A percentile compares a stretch with the other conserved stretches of the same genome.
Evolutionary conservation across 2,113 vertebrate genomes (phyloP).

Genomic region (Hippocampus barbouri): DNA sequence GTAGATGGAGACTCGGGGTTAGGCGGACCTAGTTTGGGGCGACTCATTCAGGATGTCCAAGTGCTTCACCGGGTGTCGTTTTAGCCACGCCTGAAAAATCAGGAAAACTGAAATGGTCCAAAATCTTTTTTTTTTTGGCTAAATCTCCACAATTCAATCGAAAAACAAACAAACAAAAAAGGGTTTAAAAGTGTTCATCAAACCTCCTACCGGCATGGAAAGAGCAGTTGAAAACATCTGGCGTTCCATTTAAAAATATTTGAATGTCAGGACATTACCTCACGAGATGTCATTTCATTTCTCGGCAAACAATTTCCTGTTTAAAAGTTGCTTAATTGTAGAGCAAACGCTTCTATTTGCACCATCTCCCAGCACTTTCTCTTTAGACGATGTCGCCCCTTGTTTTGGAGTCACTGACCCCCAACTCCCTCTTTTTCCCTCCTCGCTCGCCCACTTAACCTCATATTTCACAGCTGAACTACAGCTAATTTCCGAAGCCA

Average conservation of each 20-base stretch:
- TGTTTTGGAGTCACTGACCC: conserved; percentile 65
- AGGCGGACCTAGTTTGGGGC: too few species aligned
- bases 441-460: conserved; percentile 72
- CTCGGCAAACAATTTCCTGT: not conserved
- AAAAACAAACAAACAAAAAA: too few species aligned
- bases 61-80: too few species aligned
- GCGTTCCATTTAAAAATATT: not conserved
- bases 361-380: not conserved
- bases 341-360: not conserved
- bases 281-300: not conserved
- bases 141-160: too few species aligned
- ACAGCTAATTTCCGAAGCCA: conserved; percentile 64
- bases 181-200: too few species aligned
- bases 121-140: too few species aligned
- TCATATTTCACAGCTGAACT: conserved; percentile 77
- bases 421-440: conserved; percentile 30
- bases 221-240: not conserved
- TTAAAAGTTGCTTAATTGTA: not conserved
- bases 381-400: conserved; percentile 11
- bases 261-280: not conserved
- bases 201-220: too few species aligned
- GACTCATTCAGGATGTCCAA: too few species aligned
- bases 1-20: too few species aligned
- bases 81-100: too few species aligned
- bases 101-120: too few species aligned